Conservation (phyloP, 1,140 invertebrate species). For the Heliconius eleuchia region DNA sequence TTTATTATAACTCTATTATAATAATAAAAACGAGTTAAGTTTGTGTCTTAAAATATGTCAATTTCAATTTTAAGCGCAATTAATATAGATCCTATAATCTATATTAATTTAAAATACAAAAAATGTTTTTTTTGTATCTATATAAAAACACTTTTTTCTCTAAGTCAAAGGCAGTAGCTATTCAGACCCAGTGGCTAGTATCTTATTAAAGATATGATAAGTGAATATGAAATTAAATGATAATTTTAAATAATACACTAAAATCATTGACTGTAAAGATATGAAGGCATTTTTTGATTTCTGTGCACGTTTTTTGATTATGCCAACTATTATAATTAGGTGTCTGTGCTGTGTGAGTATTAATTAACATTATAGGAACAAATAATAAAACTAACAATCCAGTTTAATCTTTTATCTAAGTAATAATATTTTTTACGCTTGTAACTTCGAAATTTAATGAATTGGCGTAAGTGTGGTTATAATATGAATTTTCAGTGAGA, state of each 20-base stretch:
- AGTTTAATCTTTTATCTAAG: no score
- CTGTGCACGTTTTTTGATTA: neutral
- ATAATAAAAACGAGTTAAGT: no score
- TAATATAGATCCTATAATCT: no score
- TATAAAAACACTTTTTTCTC: neutral
- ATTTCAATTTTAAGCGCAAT: no score
- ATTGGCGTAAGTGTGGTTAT: neutral
- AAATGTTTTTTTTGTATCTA: neutral
- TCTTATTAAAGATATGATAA: neutral
- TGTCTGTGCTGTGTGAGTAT: neutral
- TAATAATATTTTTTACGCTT: neutral
- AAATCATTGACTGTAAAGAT: constrained; percentile 23
- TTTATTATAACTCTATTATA: no score
- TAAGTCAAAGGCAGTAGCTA: neutral
- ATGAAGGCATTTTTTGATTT: neutral
- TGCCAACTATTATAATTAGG: neutral
- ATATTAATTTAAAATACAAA: no score
- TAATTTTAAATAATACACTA: constrained; percentile 3
- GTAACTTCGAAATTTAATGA: neutral
- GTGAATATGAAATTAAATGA: neutral
- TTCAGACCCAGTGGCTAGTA: neutral
- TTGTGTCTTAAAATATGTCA: no score
- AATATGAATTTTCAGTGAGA: neutral
- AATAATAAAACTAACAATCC: no score
- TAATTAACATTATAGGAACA: neutral